phyloP scores from a whole-genome alignment of 2,113 vertebrate species.

The Burhinus bistriatus region DNA sequence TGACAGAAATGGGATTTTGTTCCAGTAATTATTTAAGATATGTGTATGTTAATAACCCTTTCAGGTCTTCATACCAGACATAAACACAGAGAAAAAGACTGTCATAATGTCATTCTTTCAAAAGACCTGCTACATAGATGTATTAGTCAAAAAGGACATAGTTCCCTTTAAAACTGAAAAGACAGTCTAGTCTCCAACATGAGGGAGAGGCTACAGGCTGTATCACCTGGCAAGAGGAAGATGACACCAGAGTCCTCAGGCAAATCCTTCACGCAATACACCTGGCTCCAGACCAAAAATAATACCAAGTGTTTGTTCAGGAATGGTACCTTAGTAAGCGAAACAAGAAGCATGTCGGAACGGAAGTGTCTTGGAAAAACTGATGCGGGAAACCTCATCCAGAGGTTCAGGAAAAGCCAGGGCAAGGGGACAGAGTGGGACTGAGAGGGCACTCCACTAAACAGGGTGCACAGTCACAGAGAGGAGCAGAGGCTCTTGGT shows the following conservation, averaged over 20 bases:
- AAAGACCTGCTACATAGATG: background rate
- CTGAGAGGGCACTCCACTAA: background rate
- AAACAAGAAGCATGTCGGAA: background rate
- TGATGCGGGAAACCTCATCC: background rate
- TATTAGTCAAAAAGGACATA: background rate
- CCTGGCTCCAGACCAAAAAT: background rate
- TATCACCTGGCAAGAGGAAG: background rate
- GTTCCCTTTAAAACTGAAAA: conserved; percentile 42
- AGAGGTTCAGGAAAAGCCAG: background rate
- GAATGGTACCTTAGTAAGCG: background rate
- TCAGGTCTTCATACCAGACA: background rate
- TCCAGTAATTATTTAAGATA: background rate
- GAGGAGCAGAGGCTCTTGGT: background rate
- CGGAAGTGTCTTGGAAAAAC: background rate
- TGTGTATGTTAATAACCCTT: background rate
- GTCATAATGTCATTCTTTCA: background rate
- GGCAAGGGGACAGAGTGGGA: background rate
- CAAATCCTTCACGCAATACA: background rate
- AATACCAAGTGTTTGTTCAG: background rate
- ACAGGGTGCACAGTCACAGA: background rate
- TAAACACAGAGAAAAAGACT: background rate
- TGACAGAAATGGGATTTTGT: background rate
- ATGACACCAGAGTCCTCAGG: background rate
- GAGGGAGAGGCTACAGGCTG: background rate
- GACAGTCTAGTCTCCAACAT: background rate